A percentile compares a stretch with the other conserved stretches of the same genome.
Conservation (phyloP, 2,888 invertebrate species). For the Aspidiotus destructor region DNA sequence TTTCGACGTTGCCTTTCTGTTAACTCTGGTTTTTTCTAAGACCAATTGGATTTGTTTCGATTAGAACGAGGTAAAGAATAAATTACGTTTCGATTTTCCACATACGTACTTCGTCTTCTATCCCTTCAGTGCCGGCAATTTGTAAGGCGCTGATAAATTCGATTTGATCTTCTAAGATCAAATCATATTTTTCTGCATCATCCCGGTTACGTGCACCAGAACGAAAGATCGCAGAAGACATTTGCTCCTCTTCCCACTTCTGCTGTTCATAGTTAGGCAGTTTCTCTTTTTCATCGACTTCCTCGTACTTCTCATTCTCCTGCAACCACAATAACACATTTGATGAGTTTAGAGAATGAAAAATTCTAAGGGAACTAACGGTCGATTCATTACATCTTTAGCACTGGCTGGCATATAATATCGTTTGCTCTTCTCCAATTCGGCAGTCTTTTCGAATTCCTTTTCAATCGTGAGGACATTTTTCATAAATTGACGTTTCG, state of each 20-base stretch:
- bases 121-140: constrained; percentile 47
- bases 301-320: constrained; percentile 54
- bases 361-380: neutral
- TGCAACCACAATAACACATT: neutral
- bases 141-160: constrained; percentile 79
- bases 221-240: constrained; percentile 81
- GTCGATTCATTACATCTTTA: constrained; percentile 35
- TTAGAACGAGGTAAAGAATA: neutral
- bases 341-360: neutral
- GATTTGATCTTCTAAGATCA: constrained; percentile 90
- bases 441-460: constrained; percentile 89
- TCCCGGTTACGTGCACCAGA: constrained; percentile 85
- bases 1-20: constrained; percentile 62
- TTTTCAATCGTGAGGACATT: constrained; percentile 80
- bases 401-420: constrained; percentile 86
- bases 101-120: constrained; percentile 42
- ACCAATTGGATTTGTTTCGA: constrained; percentile 4
- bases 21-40: constrained; percentile 45
- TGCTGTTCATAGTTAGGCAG: constrained; percentile 73
- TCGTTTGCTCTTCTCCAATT: constrained; percentile 82
- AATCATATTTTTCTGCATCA: constrained; percentile 71
- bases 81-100: neutral
- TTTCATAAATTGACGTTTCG: constrained; percentile 80
- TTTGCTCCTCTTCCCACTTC: constrained; percentile 97
- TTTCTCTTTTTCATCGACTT: constrained; percentile 77